phyloP scores from a whole-genome alignment of 1,140 invertebrate species.

The Laupala kohalensis region DNA sequence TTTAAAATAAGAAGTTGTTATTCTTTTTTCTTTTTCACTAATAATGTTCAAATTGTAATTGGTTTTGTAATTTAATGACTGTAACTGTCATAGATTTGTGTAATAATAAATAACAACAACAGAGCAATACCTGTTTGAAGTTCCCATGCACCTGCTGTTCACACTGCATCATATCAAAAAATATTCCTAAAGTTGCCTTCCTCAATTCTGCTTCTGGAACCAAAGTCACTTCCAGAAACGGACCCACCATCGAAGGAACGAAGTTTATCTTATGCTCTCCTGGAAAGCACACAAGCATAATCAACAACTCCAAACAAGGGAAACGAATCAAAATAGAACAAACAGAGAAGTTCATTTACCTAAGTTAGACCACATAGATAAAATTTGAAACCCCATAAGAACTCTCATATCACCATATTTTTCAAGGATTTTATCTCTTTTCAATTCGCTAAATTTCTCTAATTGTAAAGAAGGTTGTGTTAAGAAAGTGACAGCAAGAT shows the following conservation, averaged over 20 bases:
- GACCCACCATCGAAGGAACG: constrained; percentile 85
- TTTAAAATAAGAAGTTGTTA: too few relatives aligned
- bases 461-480: constrained; percentile 77
- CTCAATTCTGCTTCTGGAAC: constrained; percentile 78
- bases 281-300: too few relatives aligned
- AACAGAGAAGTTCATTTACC: constrained; percentile 32
- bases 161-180: constrained; percentile 95
- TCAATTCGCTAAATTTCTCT: constrained; percentile 68
- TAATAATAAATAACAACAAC: too few relatives aligned
- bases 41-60: too few relatives aligned
- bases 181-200: constrained; percentile 83
- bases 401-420: constrained; percentile 85
- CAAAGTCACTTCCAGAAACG: constrained; percentile 84
- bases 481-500: constrained; percentile 73
- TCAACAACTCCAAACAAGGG: too few relatives aligned
- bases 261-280: constrained; percentile 73
- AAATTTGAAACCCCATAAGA: constrained; percentile 82
- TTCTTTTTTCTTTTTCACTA: too few relatives aligned
- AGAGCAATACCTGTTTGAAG: constrained; percentile 66
- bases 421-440: constrained; percentile 62
- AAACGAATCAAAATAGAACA: neutral
- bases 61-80: too few relatives aligned
- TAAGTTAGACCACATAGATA: constrained; percentile 87
- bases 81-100: too few relatives aligned
- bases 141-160: constrained; percentile 71